Base-by-base conservation (phyloP, 2,888 invertebrate genomes). In the Metalampra italica region DNA sequence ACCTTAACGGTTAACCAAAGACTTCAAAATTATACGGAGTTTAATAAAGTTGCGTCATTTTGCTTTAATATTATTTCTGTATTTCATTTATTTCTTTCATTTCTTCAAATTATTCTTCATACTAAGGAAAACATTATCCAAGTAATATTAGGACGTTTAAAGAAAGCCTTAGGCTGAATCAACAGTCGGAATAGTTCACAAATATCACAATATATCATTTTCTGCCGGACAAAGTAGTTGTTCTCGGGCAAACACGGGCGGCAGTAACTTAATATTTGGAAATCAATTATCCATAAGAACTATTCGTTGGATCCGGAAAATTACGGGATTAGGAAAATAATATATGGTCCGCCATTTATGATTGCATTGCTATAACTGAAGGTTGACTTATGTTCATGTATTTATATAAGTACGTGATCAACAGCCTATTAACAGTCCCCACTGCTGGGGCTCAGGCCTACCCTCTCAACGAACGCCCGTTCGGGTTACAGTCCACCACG, bases 251-350 rank as follows among this genome's bases (percentile, higher is more conserved):
- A 69, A 62, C 64, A 66, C 64, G 62, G 59, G 54, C 64, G 60
- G 54, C 64, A 59, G 82, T 82, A 83, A 83, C 81, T 79, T 77
- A 80, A 85, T 85, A 82, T 85, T 84, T 79, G 79, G 81, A 76
- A 76, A 84, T 77, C 82, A 82, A 82, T 85, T 84, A 83, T 78
- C 81, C 68, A 68, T 75, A 71, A 71, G 78, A 74, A 72, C 68
- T 78, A 75, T 78, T 80, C 75, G 65, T 64, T 53, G 52, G 57
- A 1, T 39, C 13, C 68, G 69, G 73, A 77, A 77, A 75, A 76
- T 74, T 75, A 70, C 67, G 66, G 71, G 75, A 80, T 79, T 79
- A 78, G 65, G 66, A 63, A 70, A 66, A 73, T 72, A 71, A 72
- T 75, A 71, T 67, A 67, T 63, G 57, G 54, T 56, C 9, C 34